Conservation (phyloP, 2,797 vertebrate genomes). For the Pitangus sulphuratus region DNA sequence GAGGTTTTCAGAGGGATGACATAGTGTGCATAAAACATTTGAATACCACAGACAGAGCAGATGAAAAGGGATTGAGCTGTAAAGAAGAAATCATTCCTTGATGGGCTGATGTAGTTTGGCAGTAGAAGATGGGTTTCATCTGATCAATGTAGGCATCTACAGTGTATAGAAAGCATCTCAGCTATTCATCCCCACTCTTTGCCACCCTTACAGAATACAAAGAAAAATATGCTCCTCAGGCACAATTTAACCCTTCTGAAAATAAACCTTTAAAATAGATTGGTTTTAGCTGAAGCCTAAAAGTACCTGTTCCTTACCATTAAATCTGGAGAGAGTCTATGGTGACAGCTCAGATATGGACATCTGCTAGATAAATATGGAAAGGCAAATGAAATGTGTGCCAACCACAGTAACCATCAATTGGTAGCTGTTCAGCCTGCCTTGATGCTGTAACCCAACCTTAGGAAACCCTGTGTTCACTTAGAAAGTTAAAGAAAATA, state of each 20-base stretch:
- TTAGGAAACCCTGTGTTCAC: accelerated
- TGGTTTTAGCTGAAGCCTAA: background rate
- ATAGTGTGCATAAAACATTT: slow-evolving; percentile 48
- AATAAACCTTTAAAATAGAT: background rate
- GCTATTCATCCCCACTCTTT: background rate
- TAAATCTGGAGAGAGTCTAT: background rate
- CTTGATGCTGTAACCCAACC: background rate
- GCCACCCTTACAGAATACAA: background rate
- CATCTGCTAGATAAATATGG: background rate
- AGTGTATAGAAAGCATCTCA: background rate
- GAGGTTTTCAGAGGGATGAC: slow-evolving; percentile 50
- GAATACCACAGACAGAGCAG: slow-evolving; percentile 44
- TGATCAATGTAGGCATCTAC: slow-evolving; percentile 26
- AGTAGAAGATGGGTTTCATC: slow-evolving; percentile 34
- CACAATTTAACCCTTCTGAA: background rate
- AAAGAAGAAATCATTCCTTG: slow-evolving; percentile 54
- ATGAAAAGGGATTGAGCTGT: slow-evolving; percentile 51
- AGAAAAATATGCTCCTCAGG: background rate
- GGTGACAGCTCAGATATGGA: background rate
- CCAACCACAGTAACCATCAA: background rate
- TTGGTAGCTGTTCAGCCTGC: background rate
- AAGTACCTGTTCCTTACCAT: background rate
- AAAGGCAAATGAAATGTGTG: background rate
- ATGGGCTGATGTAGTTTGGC: slow-evolving; percentile 41
- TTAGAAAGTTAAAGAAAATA: background rate